phyloP scores from a whole-genome alignment of 2,888 invertebrate genomes.

The Hydraecia micacea region DNA sequence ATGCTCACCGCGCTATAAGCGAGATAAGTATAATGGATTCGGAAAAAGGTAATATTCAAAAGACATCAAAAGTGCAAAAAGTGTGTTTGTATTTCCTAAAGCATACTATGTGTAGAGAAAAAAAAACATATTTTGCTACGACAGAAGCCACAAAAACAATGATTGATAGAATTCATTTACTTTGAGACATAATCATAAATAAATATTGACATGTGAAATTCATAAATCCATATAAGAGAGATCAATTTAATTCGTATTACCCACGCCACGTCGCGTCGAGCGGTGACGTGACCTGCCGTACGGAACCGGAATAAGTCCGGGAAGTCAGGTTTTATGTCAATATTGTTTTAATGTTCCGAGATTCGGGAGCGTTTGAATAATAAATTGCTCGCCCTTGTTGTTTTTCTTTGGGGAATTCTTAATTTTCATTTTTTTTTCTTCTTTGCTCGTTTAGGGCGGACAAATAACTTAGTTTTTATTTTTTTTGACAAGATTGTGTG shows the following conservation, averaged over 20 bases:
- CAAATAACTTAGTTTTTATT: constrained; percentile 23
- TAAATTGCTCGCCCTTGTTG: constrained; percentile 51
- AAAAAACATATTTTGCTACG: not conserved
- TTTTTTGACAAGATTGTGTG: not conserved
- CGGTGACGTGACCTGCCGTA: not conserved
- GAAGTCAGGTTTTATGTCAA: constrained; percentile 57
- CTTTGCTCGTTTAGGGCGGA: constrained; percentile 13
- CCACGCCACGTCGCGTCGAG: not conserved
- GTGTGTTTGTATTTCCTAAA: not conserved
- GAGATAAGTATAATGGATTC: not conserved
- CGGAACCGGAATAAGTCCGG: constrained; percentile 25
- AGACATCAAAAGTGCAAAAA: not conserved
- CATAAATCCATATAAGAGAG: constrained; percentile 43
- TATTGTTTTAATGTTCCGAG: constrained; percentile 64
- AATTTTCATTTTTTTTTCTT: constrained; percentile 31
- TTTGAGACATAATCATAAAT: constrained; percentile 23
- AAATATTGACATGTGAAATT: constrained; percentile 32
- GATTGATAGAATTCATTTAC: constrained; percentile 30
- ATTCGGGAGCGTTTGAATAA: constrained; percentile 60
- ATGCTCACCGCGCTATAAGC: not conserved
- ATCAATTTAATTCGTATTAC: constrained; percentile 46
- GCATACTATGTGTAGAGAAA: not conserved
- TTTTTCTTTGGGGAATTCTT: constrained; percentile 36
- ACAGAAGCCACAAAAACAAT: not conserved
- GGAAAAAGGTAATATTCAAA: not conserved